Evolutionary conservation across 2,888 invertebrate species (phyloP), one percentile per base, ranked within the genome.

Genomic region (Hyposoter didymator): DNA sequence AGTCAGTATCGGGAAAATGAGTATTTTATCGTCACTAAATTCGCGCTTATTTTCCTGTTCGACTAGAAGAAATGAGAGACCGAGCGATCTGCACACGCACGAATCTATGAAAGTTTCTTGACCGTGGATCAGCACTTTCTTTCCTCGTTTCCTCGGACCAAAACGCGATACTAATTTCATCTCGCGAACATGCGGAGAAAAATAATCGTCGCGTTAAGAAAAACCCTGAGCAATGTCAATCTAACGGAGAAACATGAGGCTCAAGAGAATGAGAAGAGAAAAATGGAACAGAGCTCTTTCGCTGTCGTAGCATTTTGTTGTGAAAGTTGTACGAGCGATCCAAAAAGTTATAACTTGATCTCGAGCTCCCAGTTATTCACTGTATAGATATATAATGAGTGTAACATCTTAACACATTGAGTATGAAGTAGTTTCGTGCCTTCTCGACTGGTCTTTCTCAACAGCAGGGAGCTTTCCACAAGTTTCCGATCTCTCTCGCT

Each of bases 241-340:
- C 87, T 90, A 91, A 90, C 88, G 90, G 90, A 89, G 91, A 91
- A 90, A 90, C 89, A 89, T 87, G 82, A 88, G 78, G 74, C 85
- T 83, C 84, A 35, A 47, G 35, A 75, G 59, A 35, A 64, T 75
- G 47, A 70, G 67, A 73, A 82, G 55, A 59, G 67, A 64, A 73
- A 79, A 85, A 87, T 62, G 49, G 66, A 39, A 67, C 74, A 55
- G 69, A 69, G 59, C 62, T 55, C 75, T 81, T 70, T 84, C 72
- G 82, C 69, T 76, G 14, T n/a, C 28, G 52, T 55, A 47, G 74
- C 62, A 78, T 78, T 75, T 73, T 72, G 59, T 47, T 69, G 66
- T 35, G 22, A 66, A 45, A 79, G 82, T 75, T 73, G 72, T 75
- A 64, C 47, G 55, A 66, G 79, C 84, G 84, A 86, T 86, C 69